Evolutionary conservation across 2,797 vertebrate species (phyloP), one percentile per base, ranked within the genome.

Genomic region (Channallabes apus): DNA sequence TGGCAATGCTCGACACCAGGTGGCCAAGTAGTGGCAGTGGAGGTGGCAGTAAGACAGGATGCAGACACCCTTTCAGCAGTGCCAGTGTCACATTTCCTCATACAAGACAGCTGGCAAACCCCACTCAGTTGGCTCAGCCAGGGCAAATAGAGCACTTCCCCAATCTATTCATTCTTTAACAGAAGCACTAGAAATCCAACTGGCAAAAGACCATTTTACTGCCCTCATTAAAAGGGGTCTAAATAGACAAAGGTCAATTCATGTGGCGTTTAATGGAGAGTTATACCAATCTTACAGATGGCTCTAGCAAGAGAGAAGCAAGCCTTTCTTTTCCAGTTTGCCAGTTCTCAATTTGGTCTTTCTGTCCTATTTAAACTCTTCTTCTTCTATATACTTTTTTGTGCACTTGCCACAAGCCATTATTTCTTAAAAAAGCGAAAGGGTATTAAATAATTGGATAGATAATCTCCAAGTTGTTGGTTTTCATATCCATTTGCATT

Each of bases 91-190:
- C 76, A 75, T 69, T 35, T 86, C 71, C 73, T 41, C 29, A 71
- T 59, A 38, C 87, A 86, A 91, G 91, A 84, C 92, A 95, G 93
- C 92, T 94, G 94, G 91, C 91, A 90, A 84, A 87, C 90, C 46
- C 90, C 90, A 27, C 65, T 61, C 41, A n/a, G 32, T 90, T 92
- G 90, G 91, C 91, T 91, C 87, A 90, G 88, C 88, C 82, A 91
- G 91, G 90, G 90, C 91, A 84, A 80, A 67, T 54, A 87, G 89
- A 90, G 84, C 87, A 77, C 91, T 91, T 90, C 90, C 89, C 91
- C 89, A 89, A 92, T 92, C 93, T 91, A 87, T 90, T 89, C 67
- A 85, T 82, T 56, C 77, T 75, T 90, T 88, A 88, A 88, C 86
- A 92, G 88, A 91, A 90, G 85, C 84, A 32, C 89, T 86, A 88